Evolutionary conservation across 1,140 invertebrate species (phyloP).

Genomic region (Marisa cornuarietis): DNA sequence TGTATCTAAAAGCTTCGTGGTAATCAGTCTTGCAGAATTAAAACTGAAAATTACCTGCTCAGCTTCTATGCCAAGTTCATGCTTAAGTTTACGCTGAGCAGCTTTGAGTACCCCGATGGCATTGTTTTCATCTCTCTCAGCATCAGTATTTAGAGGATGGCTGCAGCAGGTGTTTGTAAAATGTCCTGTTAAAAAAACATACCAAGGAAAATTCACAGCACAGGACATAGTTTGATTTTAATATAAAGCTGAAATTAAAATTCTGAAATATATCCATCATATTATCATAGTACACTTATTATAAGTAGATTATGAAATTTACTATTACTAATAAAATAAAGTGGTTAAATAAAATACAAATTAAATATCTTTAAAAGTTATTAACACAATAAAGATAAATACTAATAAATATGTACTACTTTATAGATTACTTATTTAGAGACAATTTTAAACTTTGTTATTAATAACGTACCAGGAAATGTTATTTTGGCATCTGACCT

Average conservation of each 20-base stretch:
- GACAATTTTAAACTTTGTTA: background rate
- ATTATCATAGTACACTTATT: no score
- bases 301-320: no score
- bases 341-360: no score
- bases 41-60: constrained; percentile 45
- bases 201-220: background rate
- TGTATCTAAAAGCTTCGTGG: no score
- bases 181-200: constrained; percentile 64
- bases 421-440: background rate
- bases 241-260: background rate
- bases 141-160: constrained; percentile 85
- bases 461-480: constrained; percentile 66
- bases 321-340: no score
- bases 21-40: no score
- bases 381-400: background rate
- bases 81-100: constrained; percentile 84
- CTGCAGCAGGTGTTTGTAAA: constrained; percentile 98
- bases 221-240: background rate
- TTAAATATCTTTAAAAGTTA: no score
- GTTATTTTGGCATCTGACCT: constrained; percentile 87
- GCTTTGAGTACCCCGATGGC: constrained; percentile 82
- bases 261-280: no score
- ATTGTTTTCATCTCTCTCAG: constrained; percentile 80
- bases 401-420: background rate
- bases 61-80: constrained; percentile 83